Evolutionary conservation across 2,797 vertebrate genomes (phyloP).

Genomic region (Enteromius argenteus): DNA sequence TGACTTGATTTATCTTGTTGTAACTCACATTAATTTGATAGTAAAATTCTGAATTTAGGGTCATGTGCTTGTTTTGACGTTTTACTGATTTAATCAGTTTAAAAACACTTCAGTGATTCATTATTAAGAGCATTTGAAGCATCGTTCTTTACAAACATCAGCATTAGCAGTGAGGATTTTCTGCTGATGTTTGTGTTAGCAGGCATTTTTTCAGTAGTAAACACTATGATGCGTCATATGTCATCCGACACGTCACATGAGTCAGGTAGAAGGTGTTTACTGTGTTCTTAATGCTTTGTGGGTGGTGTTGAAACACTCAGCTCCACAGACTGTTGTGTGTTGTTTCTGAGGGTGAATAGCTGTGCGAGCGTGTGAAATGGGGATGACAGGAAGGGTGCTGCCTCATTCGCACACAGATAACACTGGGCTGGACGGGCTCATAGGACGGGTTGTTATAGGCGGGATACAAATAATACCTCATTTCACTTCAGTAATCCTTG

Average conservation of each 20-base stretch:
- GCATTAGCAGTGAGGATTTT: background rate
- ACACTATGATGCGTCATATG: background rate
- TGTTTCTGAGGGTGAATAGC: background rate
- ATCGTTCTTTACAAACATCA: background rate
- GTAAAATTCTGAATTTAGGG: background rate
- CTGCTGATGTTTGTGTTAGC: background rate
- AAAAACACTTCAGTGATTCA: background rate
- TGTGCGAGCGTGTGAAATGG: background rate
- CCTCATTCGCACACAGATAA: constrained; percentile 33
- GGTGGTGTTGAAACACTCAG: constrained; percentile 6
- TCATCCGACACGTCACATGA: background rate
- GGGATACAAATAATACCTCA: background rate
- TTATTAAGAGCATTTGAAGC: background rate
- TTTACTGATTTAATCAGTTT: background rate
- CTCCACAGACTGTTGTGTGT: background rate
- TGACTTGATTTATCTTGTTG: background rate
- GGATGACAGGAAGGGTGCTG: constrained; percentile 44
- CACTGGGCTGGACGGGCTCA: background rate
- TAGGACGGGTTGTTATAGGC: background rate
- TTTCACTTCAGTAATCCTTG: background rate
- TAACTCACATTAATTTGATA: background rate
- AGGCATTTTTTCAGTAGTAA: background rate
- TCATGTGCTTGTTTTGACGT: background rate
- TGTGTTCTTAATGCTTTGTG: background rate
- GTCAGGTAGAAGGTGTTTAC: constrained; percentile 21